phyloP scores from a whole-genome alignment of 2,797 vertebrate genomes.

The Heterohyrax brucei region DNA sequence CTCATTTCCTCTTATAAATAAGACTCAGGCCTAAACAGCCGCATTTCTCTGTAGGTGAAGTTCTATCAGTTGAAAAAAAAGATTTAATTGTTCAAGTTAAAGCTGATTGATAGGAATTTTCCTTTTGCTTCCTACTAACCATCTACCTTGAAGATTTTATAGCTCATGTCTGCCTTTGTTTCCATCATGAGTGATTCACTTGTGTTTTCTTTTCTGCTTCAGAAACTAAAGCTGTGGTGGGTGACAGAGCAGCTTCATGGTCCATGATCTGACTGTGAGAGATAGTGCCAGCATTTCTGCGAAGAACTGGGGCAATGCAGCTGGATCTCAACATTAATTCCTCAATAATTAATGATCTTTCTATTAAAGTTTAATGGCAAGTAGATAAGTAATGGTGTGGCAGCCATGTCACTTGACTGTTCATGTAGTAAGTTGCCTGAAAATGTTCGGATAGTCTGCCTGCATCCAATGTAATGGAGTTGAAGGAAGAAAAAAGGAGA shows the following conservation, averaged over 20 bases:
- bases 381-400: slow-evolving; percentile 91
- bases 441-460: slow-evolving; percentile 85
- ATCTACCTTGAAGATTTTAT: neutral
- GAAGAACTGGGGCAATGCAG: slow-evolving; percentile 91
- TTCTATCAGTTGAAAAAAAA: too few species aligned
- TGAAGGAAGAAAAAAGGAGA: neutral
- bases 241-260: slow-evolving; percentile 72
- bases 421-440: slow-evolving; percentile 89
- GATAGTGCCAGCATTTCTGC: slow-evolving; percentile 83
- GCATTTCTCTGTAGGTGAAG: neutral
- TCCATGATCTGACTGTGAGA: slow-evolving; percentile 72
- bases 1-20: too few species aligned
- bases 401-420: slow-evolving; percentile 91
- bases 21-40: rapidly evolving
- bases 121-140: too few species aligned
- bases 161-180: neutral
- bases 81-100: rapidly evolving
- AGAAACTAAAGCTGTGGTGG: slow-evolving; percentile 75
- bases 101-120: neutral
- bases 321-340: slow-evolving; percentile 91
- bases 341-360: slow-evolving; percentile 93
- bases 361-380: slow-evolving; percentile 93
- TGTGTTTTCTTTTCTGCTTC: slow-evolving; percentile 71
- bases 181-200: neutral
- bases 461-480: slow-evolving; percentile 20